These are phyloP conservation scores for Nyctereutes procyonoides DNA, from an alignment of 2,113 vertebrate species.

Conservation along the genomic window DNA sequence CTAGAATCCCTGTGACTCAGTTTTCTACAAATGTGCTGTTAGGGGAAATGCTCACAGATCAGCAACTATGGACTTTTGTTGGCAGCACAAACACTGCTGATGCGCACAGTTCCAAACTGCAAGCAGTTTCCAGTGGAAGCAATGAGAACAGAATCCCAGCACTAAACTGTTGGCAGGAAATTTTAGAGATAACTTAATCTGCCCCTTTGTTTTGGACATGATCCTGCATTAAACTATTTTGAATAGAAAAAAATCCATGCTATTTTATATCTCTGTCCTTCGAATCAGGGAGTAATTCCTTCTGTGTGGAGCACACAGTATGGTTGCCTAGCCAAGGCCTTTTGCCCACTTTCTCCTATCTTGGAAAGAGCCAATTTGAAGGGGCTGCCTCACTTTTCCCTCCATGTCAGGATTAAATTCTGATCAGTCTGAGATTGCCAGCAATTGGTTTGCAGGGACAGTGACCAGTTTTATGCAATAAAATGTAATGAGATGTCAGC, in stretches of 20 bases:
- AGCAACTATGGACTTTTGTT: neutral
- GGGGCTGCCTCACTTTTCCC: neutral
- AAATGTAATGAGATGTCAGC: neutral
- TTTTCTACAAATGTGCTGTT: constrained; percentile 48
- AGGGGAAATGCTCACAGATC: constrained; percentile 12
- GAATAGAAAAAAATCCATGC: constrained; percentile 17
- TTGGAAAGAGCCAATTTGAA: neutral
- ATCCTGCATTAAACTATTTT: constrained; percentile 35
- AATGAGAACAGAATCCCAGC: neutral
- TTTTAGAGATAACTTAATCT: constrained; percentile 62
- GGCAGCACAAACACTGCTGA: constrained; percentile 58
- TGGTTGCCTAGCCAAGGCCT: neutral
- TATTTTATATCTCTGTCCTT: neutral
- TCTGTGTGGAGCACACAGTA: neutral
- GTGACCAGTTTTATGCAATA: neutral
- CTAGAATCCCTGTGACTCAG: constrained; percentile 30
- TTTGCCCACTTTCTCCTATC: neutral
- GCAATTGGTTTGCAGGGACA: neutral
- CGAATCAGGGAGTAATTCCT: neutral
- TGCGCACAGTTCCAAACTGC: neutral
- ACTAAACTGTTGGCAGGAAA: neutral
- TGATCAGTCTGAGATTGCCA: neutral
- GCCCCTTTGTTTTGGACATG: constrained; percentile 59
- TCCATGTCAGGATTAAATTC: neutral
- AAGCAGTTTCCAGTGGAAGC: constrained; percentile 51